Evolutionary conservation across 2,888 invertebrate species (phyloP).

Genomic region (Molorchus minor): DNA sequence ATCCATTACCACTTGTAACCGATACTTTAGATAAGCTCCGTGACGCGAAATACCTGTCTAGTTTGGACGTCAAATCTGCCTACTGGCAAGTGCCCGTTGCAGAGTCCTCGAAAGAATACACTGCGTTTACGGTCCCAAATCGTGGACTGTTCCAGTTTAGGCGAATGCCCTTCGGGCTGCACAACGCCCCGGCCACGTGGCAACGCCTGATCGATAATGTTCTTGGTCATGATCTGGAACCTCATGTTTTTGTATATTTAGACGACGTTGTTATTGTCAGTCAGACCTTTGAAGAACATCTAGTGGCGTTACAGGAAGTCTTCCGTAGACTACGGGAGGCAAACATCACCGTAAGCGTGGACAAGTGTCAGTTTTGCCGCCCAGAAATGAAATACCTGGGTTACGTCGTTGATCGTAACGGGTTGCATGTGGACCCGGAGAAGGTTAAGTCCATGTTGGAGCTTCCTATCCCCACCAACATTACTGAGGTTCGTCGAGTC

Average conservation of each 20-base stretch:
- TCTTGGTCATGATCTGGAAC: slow-evolving; percentile 40
- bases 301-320: slow-evolving; percentile 36
- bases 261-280: slow-evolving; percentile 43
- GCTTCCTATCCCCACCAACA: slow-evolving; percentile 32
- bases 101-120: slow-evolving; percentile 34
- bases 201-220: slow-evolving; percentile 43
- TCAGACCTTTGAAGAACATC: slow-evolving; percentile 38
- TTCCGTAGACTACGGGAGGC: slow-evolving; percentile 41
- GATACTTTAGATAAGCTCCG: slow-evolving; percentile 26
- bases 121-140: slow-evolving; percentile 48
- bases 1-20: slow-evolving; percentile 24
- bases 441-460: slow-evolving; percentile 31
- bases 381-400: slow-evolving; percentile 32
- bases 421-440: slow-evolving; percentile 27
- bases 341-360: slow-evolving; percentile 37
- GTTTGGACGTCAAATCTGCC: slow-evolving; percentile 29
- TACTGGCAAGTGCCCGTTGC: slow-evolving; percentile 29
- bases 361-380: slow-evolving; percentile 30
- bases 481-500: slow-evolving; percentile 33
- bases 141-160: slow-evolving; percentile 45
- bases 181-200: slow-evolving; percentile 45
- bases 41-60: slow-evolving; percentile 30
- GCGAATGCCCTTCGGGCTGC: slow-evolving; percentile 46
- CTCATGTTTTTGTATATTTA: too few species aligned
- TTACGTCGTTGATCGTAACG: slow-evolving; percentile 30